Evolutionary conservation across 2,797 vertebrate genomes (phyloP).

Genomic region (Arrhamphus sclerolepis): DNA sequence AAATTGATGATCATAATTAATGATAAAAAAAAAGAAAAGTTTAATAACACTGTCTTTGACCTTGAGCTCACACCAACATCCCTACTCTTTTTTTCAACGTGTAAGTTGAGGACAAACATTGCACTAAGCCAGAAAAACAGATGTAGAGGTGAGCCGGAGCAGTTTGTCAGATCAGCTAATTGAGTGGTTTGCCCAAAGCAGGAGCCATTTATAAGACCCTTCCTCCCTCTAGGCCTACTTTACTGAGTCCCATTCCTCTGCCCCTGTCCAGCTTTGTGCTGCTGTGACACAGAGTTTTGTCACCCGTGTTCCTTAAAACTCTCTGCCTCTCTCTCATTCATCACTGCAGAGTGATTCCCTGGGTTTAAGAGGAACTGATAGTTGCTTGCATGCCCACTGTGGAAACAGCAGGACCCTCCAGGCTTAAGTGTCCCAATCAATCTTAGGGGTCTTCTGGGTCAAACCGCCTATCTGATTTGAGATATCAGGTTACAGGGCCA

Average conservation of each 20-base stretch:
- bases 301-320: constrained; percentile 54
- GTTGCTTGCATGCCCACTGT: constrained; percentile 55
- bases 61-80: constrained; percentile 31
- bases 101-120: constrained; percentile 60
- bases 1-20: constrained; percentile 27
- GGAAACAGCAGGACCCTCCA: constrained; percentile 64
- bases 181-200: constrained; percentile 81
- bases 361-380: constrained; percentile 71
- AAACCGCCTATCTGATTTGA: constrained; percentile 51
- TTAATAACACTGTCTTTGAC: constrained; percentile 41
- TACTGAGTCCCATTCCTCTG: constrained; percentile 55
- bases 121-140: constrained; percentile 46
- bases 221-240: constrained; percentile 47
- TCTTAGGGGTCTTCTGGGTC: constrained; percentile 62
- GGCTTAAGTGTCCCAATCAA: constrained; percentile 69
- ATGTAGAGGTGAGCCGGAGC: constrained; percentile 60
- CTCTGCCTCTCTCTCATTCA: constrained; percentile 64
- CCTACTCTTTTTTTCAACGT: constrained; percentile 31
- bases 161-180: constrained; percentile 80
- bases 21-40: constrained; percentile 1
- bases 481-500: constrained; percentile 27
- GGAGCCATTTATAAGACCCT: constrained; percentile 74
- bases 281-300: constrained; percentile 64
- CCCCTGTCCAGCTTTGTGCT: constrained; percentile 59
- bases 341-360: constrained; percentile 71